Conservation (phyloP, 2,888 invertebrate species). For the Colostygia pectinataria region DNA sequence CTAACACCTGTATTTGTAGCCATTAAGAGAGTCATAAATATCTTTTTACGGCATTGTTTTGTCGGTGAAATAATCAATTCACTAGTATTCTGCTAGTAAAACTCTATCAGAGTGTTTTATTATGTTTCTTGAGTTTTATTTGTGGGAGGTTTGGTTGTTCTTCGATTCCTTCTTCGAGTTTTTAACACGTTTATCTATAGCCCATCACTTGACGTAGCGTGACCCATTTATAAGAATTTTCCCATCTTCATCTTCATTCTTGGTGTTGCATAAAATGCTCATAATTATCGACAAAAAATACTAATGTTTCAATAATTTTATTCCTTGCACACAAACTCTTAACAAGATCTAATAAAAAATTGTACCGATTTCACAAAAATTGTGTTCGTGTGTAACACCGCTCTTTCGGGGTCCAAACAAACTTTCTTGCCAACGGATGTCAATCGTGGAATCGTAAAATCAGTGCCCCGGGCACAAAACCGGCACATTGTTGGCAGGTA, state of each 20-base stretch:
- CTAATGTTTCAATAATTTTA: constrained; percentile 1
- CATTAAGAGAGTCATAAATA: constrained; percentile 24
- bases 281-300: not conserved
- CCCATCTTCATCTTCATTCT: too few species aligned
- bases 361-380: constrained; percentile 10
- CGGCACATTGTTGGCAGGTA: constrained; percentile 16
- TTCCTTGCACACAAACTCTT: constrained; percentile 3
- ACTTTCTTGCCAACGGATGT: constrained; percentile 22
- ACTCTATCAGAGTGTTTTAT: constrained; percentile 16
- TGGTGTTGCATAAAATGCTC: too few species aligned
- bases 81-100: constrained; percentile 1
- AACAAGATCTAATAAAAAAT: constrained; percentile 5
- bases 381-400: constrained; percentile 10
- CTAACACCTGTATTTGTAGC: constrained; percentile 26
- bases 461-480: constrained; percentile 1
- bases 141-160: not conserved
- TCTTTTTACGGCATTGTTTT: constrained; percentile 27
- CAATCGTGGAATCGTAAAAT: constrained; percentile 24
- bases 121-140: not conserved
- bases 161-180: too few species aligned
- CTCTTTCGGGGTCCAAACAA: constrained; percentile 21
- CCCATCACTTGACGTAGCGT: too few species aligned
- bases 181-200: too few species aligned
- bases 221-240: too few species aligned
- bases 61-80: constrained; percentile 15